These are phyloP conservation scores for Limnodromus scolopaceus DNA, from an alignment of 2,797 vertebrate genomes.

Conservation along the genomic window DNA sequence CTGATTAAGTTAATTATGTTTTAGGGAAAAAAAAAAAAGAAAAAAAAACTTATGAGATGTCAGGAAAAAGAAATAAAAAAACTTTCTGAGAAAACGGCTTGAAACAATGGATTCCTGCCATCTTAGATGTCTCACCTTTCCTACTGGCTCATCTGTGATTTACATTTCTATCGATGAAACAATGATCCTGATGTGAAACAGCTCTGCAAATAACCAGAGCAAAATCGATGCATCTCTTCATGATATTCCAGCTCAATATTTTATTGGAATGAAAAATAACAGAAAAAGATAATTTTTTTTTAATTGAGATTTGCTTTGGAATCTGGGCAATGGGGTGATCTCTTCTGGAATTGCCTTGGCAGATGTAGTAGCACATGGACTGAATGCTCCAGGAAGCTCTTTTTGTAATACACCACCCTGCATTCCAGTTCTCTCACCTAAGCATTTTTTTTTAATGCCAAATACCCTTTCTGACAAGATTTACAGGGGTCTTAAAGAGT, in stretches of 20 bases:
- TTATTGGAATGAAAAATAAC: not conserved
- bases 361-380: not conserved
- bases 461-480: conserved; percentile 32
- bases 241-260: not conserved
- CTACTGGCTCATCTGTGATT: not conserved
- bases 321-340: not conserved
- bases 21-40: not conserved
- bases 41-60: not conserved
- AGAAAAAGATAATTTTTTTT: not conserved
- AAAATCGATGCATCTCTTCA: not conserved
- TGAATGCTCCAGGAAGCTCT: not conserved
- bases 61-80: not conserved
- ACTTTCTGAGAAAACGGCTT: conserved; percentile 46
- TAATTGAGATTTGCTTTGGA: not conserved
- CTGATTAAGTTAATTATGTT: conserved; percentile 29
- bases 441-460: not conserved
- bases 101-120: conserved; percentile 19
- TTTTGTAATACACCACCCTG: not conserved
- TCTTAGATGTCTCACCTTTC: conserved; percentile 29
- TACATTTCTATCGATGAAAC: conserved; percentile 5
- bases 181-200: conserved; percentile 21
- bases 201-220: not conserved
- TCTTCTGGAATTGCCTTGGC: not conserved
- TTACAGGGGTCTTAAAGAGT: not conserved
- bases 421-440: conserved; percentile 21